A percentile compares a stretch with the other conserved stretches of the same genome.
Evolutionary conservation across 2,888 invertebrate species (phyloP).

Genomic region (Hypsopygia costalis): DNA sequence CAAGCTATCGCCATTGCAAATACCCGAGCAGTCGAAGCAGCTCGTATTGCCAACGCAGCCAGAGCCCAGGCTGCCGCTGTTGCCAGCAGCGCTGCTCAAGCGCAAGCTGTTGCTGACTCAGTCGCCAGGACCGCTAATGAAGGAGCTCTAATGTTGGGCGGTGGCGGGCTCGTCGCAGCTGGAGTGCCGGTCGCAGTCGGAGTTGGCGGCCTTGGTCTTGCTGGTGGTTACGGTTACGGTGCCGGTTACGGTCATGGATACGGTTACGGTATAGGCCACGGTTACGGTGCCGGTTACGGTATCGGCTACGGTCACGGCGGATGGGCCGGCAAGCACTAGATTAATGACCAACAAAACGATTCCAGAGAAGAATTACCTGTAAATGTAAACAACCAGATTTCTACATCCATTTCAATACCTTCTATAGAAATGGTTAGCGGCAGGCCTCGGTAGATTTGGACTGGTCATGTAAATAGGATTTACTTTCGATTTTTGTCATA

Average conservation of each 20-base stretch:
- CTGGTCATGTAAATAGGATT: constrained; percentile 42
- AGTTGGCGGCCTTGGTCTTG: constrained; percentile 12
- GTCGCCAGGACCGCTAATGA: constrained; percentile 59
- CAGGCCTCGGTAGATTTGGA: constrained; percentile 53
- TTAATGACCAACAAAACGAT: constrained; percentile 6
- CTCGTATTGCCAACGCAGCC: constrained; percentile 63
- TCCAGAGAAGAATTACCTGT: constrained; percentile 30
- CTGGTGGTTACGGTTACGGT: constrained; percentile 10
- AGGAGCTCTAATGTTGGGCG: constrained; percentile 53
- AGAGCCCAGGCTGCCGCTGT: constrained; percentile 55
- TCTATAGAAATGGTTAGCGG: constrained; percentile 64
- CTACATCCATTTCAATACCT: constrained; percentile 62
- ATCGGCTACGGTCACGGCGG: constrained; percentile 17
- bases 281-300: constrained; percentile 17
- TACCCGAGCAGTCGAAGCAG: constrained; percentile 64
- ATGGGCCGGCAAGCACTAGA: constrained; percentile 18
- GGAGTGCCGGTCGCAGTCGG: constrained; percentile 28
- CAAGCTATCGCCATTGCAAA: constrained; percentile 68
- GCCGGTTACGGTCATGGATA: constrained; percentile 17
- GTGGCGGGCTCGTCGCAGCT: constrained; percentile 25
- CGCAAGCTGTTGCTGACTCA: constrained; percentile 57
- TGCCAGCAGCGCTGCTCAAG: constrained; percentile 53
- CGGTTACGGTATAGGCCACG: constrained; percentile 16
- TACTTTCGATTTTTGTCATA: constrained; percentile 32
- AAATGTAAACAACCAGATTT: constrained; percentile 45